Base-by-base conservation (phyloP, 2,113 vertebrate species). In the Lepus europaeus region DNA sequence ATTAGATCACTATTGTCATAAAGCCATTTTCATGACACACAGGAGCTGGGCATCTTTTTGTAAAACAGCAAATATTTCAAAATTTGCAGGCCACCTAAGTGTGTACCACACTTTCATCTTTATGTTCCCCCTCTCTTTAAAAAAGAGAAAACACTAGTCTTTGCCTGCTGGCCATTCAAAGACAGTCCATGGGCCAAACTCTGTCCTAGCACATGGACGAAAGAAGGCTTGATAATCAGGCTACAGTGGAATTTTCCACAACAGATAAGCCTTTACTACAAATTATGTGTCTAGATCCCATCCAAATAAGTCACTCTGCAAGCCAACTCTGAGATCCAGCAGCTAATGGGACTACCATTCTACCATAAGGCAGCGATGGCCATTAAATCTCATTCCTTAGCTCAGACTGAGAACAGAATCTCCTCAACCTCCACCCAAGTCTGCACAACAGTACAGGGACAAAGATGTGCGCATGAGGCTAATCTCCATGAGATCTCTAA, bases 251-350 rank as follows among this genome's bases (percentile, higher is more conserved):
- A 73, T 63, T 78, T 63, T 89, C 64, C 63, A 92, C 12, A 82
- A 45, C 76, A 86, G 29, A 56, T 66, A 85, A 91, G 31, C n/a
- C 64, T 74, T 33, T 39, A 87, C n/a, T 76, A n/a, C 70, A 90
- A 82, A 73, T 78, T 86, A 87, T 61, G 31, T 81, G 70, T 96
- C 87, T 78, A 81, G 78, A 51, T 12, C 29, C 51, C 89, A 4
- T 85, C 14, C 69, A 95, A 80, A 89, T 72, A 73, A 89, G 33
- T 82, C 36, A 86, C 23, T 73, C 68, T 87, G 20, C 82, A 85
- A 93, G 49, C 27, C 63, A 93, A 66, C 61, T 51, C 45, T 33
- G 81, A 89, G 64, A 86, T 64, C n/a, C 29, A 87, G n/a, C n/a
- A 80, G n/a, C 72, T 74, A 64, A 61, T 17, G 78, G 70, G 88